Conservation (phyloP, 2,888 invertebrate genomes). For the Drosophila rellima region DNA sequence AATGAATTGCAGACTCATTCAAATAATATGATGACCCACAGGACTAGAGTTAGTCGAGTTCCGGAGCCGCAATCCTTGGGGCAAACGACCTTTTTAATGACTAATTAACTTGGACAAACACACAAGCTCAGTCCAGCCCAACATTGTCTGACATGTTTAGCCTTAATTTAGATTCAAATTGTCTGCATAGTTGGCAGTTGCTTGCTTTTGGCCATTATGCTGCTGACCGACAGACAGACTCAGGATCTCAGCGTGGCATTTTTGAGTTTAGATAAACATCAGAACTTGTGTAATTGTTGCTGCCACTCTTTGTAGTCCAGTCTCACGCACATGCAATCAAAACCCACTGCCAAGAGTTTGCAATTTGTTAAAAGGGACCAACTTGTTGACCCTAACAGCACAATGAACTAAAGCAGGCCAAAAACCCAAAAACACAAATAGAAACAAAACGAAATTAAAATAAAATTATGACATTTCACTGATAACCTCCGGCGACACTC, state of each 20-base stretch:
- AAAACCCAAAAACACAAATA: constrained; percentile 33
- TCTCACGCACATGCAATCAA: constrained; percentile 51
- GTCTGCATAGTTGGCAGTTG: constrained; percentile 55
- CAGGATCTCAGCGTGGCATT: constrained; percentile 22
- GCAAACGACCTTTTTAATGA: constrained; percentile 46
- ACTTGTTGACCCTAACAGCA: constrained; percentile 15
- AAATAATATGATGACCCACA: constrained; percentile 48
- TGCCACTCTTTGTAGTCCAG: constrained; percentile 19
- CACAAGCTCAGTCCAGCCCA: constrained; percentile 1
- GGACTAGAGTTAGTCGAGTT: not conserved
- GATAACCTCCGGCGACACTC: constrained; percentile 50
- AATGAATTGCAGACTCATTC: constrained; percentile 37
- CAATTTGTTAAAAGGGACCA: constrained; percentile 22
- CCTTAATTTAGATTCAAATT: constrained; percentile 55
- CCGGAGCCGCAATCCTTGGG: constrained; percentile 3
- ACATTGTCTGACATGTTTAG: constrained; percentile 45
- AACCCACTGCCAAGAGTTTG: constrained; percentile 23
- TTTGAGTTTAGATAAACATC: constrained; percentile 63
- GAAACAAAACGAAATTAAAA: constrained; percentile 26
- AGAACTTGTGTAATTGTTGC: constrained; percentile 64
- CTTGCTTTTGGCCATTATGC: constrained; percentile 33
- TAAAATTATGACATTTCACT: constrained; percentile 61
- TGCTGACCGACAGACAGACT: constrained; percentile 1
- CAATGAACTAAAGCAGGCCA: not conserved
- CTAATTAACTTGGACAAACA: constrained; percentile 60